phyloP scores from a whole-genome alignment of 1,140 invertebrate genomes.

The Drosophila bipectinata region DNA sequence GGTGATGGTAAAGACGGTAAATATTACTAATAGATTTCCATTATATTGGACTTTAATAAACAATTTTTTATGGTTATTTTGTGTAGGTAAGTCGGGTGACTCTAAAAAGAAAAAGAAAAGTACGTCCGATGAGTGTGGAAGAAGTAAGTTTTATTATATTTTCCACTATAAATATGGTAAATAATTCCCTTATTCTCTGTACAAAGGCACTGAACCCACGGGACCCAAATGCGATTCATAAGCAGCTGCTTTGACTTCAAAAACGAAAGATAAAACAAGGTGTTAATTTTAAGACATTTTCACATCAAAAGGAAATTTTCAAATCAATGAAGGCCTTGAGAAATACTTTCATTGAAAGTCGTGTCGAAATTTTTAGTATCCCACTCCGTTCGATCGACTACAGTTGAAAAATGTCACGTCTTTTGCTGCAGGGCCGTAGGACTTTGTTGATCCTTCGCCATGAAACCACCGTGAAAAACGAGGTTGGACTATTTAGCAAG shows the following conservation, averaged over 20 bases:
- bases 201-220: not conserved
- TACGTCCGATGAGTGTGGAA: not conserved
- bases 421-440: constrained; percentile 28
- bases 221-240: not conserved
- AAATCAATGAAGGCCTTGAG: not conserved
- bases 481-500: constrained; percentile 23
- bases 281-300: not conserved
- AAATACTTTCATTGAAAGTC: not conserved
- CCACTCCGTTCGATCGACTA: not conserved
- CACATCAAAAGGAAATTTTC: not conserved
- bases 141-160: not conserved
- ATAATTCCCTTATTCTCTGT: not conserved
- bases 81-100: not conserved
- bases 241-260: too few relatives aligned
- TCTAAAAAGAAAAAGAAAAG: not conserved
- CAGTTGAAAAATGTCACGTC: constrained; percentile 15
- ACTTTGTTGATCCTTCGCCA: constrained; percentile 29
- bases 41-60: too few relatives aligned
- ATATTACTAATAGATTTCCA: not conserved
- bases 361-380: constrained; percentile 2
- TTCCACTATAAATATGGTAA: not conserved
- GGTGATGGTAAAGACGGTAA: not conserved
- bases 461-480: constrained; percentile 1
- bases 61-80: not conserved
- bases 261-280: not conserved